Evolutionary conservation across 2,797 vertebrate species (phyloP).

Genomic region (Acanthornis magna): DNA sequence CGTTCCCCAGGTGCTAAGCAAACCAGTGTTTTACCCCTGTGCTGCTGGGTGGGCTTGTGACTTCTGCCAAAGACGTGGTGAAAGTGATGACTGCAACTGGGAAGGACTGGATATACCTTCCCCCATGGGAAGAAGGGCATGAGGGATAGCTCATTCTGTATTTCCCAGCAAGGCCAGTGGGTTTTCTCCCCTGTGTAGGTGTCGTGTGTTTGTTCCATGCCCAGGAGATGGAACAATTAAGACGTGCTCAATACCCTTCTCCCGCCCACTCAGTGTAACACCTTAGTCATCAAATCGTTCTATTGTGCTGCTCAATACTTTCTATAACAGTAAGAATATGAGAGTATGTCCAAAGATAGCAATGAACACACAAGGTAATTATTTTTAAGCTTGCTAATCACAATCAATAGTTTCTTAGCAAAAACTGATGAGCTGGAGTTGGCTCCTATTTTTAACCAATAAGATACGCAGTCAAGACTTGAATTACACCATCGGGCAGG

Average conservation of each 20-base stretch:
- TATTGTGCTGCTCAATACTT: slow-evolving; percentile 35
- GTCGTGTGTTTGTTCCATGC: neutral
- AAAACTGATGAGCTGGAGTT: slow-evolving; percentile 69
- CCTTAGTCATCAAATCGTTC: slow-evolving; percentile 35
- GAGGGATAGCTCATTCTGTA: neutral
- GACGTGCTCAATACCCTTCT: slow-evolving; percentile 3
- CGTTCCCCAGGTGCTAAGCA: neutral
- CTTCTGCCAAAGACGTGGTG: neutral
- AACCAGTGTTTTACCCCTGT: neutral
- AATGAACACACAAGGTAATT: slow-evolving; percentile 66
- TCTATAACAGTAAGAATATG: slow-evolving; percentile 52
- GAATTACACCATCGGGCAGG: slow-evolving; percentile 51
- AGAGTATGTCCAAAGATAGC: slow-evolving; percentile 67
- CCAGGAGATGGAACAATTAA: slow-evolving; percentile 31
- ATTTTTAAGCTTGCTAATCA: slow-evolving; percentile 72
- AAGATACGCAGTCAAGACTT: slow-evolving; percentile 57
- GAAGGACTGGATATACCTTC: neutral
- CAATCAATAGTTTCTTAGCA: slow-evolving; percentile 69
- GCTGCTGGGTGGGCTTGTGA: neutral
- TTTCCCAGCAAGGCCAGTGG: neutral
- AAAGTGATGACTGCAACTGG: neutral
- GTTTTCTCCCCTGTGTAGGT: neutral
- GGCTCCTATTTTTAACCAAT: slow-evolving; percentile 68
- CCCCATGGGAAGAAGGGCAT: neutral
- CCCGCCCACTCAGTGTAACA: neutral